Evolutionary conservation across 2,797 vertebrate genomes (phyloP), one percentile per base, ranked within the genome.

Genomic region (Bucorvus abyssinicus): DNA sequence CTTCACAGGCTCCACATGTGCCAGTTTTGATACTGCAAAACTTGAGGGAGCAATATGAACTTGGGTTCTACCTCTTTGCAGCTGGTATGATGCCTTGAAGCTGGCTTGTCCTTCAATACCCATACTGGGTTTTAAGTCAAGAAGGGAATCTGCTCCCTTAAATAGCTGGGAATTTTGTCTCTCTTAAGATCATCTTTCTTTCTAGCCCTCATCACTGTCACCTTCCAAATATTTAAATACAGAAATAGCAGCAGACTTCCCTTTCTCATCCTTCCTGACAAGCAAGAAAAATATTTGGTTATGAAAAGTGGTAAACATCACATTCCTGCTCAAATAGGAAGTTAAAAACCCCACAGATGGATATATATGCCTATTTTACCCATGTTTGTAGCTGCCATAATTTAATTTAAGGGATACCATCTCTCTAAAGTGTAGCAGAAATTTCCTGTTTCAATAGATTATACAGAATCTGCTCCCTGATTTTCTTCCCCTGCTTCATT

Each of bases 151-250:
- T 0, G 15, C 7, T 88, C 23, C 86, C 70, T 57, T 82, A 96
- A 92, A 96, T 90, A 96, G 88, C 53, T 89, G 78, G 42, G 49
- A 70, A 93, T 95, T 93, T 89, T 94, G 55, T 53, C 56, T 89
- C 47, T 70, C 21, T 90, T 91, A 86, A 88, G 63, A 77, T 40
- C 38, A 64, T 96, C 77, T 81, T 69, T 93, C 73, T 90, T 80
- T 74, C 34, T 87, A 77, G 30, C 20, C 23, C 55, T 74, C 77
- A 71, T 83, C 29, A 34, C 70, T 80, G 82, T 91, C 42, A 78
- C 60, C 73, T 92, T 94, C 74, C 81, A 94, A 94, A 93, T 93
- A 95, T 94, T 97, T 95, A 93, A 95, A 67, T 67, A 47, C 14
- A 94, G 83, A 95, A 90, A 94, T 83, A 91, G 63, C 45, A 95